phyloP scores from a whole-genome alignment of 2,888 invertebrate genomes.

The Miltochrista miniata region DNA sequence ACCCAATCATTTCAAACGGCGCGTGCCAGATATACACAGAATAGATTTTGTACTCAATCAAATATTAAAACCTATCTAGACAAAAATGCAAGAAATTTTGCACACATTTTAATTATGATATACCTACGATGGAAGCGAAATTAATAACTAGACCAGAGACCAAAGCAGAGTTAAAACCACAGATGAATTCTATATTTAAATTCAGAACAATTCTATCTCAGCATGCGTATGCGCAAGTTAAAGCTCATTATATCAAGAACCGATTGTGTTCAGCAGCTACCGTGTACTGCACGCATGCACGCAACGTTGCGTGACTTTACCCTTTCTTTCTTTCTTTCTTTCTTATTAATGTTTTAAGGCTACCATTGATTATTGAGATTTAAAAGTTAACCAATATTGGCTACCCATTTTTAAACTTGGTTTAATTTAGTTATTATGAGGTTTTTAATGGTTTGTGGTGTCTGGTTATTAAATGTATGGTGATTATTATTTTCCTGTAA shows the following conservation, averaged over 20 bases:
- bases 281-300: conserved; percentile 35
- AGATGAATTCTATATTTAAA: too few species aligned
- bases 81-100: too few species aligned
- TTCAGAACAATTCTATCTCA: conserved; percentile 16
- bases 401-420: conserved; percentile 18
- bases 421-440: not conserved
- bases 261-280: conserved; percentile 48
- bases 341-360: conserved; percentile 41
- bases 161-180: too few species aligned
- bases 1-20: too few species aligned
- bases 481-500: too few species aligned
- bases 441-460: not conserved
- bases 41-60: too few species aligned
- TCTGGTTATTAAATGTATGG: too few species aligned
- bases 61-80: too few species aligned
- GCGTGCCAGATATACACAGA: too few species aligned
- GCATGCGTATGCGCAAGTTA: conserved; percentile 29
- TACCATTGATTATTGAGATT: conserved; percentile 30
- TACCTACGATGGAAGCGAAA: too few species aligned
- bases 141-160: too few species aligned
- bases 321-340: conserved; percentile 46
- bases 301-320: conserved; percentile 68
- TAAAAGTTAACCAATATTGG: conserved; percentile 23
- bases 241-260: conserved; percentile 42
- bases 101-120: too few species aligned